Base-by-base conservation (phyloP, 2,797 vertebrate species). In the Echiichthys vipera region DNA sequence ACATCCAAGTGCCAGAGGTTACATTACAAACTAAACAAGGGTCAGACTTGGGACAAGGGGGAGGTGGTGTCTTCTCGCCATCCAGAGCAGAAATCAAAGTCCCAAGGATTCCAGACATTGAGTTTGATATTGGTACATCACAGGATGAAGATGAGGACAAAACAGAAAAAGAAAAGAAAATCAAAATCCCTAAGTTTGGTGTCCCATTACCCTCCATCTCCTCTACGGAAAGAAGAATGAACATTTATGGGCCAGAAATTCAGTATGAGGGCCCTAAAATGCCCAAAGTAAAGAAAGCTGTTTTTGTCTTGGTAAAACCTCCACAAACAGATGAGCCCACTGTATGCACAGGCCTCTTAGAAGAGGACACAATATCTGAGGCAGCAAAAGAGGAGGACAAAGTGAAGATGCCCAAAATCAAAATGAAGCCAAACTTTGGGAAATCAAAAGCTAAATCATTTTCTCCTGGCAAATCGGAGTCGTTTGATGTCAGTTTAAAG, bases 131-230 rank as follows among this genome's bases (percentile, higher is more conserved):
- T n/a, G 89, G 90, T 43, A 71, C 87, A 58, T 72, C 85, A 39
- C 81, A 84, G 42, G 83, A 81, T 65, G 75, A 84, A 20, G 65
- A 78, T n/a, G 18, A 76, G 2, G 71, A 72, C 0, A 86, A 77
- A 13, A 67, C 65, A 0, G 89, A 91, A 39, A 91, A 73, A 29
- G 89, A 59, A n/a, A 84, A 85, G 20, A 94, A 94, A 87, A 88
- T 95, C 24, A 95, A 95, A 91, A 84, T 96, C 62, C 95, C 95
- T 0, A 95, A 94, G 50, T 95, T 96, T 65, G 94, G 94, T 11
- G 74, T 96, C 4, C 88, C 87, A 27, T 79, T 95, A 58, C 93
- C 94, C 0, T 92, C 91, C 29, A 88, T 91, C 5, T 79, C 85
- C 1, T 83, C 86, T 42, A 93, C 92, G 8, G 91, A 94, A 42